Conservation (phyloP, 92 coral and sea anemone genomes). For the Epizoanthus stellaris region DNA sequence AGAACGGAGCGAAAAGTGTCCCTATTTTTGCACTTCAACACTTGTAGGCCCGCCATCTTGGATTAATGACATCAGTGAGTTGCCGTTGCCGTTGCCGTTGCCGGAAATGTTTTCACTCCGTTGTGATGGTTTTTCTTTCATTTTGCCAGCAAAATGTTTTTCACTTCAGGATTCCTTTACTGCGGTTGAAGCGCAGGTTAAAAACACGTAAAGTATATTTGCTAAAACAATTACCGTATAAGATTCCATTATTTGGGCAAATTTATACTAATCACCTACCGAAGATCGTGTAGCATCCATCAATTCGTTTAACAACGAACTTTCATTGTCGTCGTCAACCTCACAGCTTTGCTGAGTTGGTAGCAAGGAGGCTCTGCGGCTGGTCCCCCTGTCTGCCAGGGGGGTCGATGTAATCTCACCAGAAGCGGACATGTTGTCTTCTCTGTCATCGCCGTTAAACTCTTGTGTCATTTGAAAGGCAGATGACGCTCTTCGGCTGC, state of each 20-base stretch:
- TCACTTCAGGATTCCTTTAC: too few species aligned
- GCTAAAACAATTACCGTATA: not conserved
- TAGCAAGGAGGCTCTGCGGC: slow-evolving; percentile 68
- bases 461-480: slow-evolving; percentile 22
- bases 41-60: not conserved
- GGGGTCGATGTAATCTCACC: slow-evolving; percentile 45
- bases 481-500: slow-evolving; percentile 23
- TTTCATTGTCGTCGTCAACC: slow-evolving; percentile 84
- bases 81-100: too few species aligned
- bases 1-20: too few species aligned
- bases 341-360: slow-evolving; percentile 86
- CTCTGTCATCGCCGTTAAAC: slow-evolving; percentile 36
- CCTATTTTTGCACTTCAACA: not conserved
- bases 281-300: slow-evolving; percentile 67
- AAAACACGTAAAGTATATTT: not conserved
- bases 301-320: slow-evolving; percentile 74
- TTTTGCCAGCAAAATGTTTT: too few species aligned
- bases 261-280: slow-evolving; percentile 58
- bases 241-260: not conserved
- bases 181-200: too few species aligned
- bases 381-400: slow-evolving; percentile 16
- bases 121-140: too few species aligned
- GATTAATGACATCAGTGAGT: too few species aligned
- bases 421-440: slow-evolving; percentile 34
- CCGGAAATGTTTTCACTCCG: too few species aligned